Conservation (phyloP, 2,113 vertebrate genomes). For the Gallinago undulata region DNA sequence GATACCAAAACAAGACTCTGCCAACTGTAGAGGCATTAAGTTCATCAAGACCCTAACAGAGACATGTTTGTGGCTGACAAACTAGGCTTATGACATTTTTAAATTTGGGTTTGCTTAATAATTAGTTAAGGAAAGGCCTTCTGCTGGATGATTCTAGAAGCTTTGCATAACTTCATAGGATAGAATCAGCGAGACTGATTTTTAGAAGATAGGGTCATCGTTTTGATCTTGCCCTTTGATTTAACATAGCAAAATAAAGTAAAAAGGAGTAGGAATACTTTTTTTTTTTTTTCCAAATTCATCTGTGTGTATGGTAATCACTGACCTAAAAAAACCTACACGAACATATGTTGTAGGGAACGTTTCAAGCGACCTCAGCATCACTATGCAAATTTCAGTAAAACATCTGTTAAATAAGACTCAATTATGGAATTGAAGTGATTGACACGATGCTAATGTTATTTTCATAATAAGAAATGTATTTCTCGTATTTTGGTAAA, state of each 20-base stretch:
- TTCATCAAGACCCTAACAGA: neutral
- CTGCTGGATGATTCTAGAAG: neutral
- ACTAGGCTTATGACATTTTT: neutral
- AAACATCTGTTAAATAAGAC: slow-evolving; percentile 1
- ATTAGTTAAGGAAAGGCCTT: neutral
- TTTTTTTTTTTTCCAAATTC: neutral
- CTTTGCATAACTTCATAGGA: neutral
- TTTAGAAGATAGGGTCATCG: neutral
- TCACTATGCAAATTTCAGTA: neutral
- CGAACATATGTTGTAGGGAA: neutral
- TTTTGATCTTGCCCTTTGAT: neutral
- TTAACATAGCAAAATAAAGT: neutral
- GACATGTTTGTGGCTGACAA: neutral
- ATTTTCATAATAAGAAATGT: neutral
- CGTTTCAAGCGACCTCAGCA: neutral
- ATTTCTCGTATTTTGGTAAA: neutral
- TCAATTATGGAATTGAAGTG: neutral
- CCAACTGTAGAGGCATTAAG: neutral
- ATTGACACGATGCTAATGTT: neutral
- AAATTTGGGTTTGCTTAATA: neutral
- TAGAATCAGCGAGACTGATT: neutral
- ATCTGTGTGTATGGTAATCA: neutral
- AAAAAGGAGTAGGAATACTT: neutral
- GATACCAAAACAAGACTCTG: neutral
- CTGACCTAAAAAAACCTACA: neutral